Evolutionary conservation across 2,797 vertebrate species (phyloP), one percentile per base, ranked within the genome.

Genomic region (Threskiornis aethiopicus): DNA sequence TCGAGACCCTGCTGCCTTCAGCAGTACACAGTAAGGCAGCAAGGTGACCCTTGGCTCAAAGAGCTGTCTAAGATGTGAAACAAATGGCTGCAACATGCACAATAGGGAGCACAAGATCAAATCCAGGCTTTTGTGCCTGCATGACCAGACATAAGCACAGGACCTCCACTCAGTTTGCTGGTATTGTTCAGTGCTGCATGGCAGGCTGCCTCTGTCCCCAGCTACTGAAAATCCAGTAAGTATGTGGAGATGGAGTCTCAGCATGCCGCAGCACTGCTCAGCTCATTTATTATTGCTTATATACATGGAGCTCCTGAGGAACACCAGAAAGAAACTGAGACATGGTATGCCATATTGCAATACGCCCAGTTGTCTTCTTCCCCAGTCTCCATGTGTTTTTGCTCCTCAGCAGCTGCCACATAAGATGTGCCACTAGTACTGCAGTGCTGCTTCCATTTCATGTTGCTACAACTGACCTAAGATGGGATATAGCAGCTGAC

Each of bases 41-140:
- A 91, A 93, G 46, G 49, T 94, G 88, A 93, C 69, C 42, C 24
- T 73, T 73, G 71, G 35, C 71, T 89, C 70, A 57, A 79, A 92
- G 29, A 89, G 9, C 59, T 87, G 44, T 67, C 47, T 54, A 33
- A 80, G 26, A 39, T n/a, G 39, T 49, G 35, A 73, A 79, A 83
- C 21, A 85, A 89, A 64, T n/a, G n/a, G 8, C 79, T 61, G 28
- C 49, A 87, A 52, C 39, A 47, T 0, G 5, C 35, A 64, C 81
- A 65, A 4, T 2, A 62, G 49, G 13, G 54, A 88, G n/a, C 42
- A 69, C 19, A 78, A 69, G 31, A 54, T 42, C 87, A 90, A 73
- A 90, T 16, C 29, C 42, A 55, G 58, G 37, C 20, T 67, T 22
- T 20, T 5, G 11, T 0, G 1, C 19, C 33, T 66, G 19, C 0